Conservation (phyloP, 1,140 invertebrate species). For the Nixonia krombeini region DNA sequence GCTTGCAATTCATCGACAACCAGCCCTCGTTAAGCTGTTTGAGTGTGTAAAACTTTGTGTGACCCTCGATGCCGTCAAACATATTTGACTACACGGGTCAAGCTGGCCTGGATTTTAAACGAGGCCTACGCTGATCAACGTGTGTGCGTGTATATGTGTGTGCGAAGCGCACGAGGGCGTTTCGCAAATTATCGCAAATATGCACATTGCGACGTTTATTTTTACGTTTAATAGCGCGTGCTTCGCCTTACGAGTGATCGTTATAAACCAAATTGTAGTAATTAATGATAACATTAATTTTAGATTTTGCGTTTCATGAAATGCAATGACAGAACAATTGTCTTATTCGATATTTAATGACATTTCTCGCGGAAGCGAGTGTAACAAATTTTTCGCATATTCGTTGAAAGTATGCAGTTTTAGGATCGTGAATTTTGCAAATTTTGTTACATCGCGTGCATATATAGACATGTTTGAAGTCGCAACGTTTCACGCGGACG, state of each 20-base stretch:
- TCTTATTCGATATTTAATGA: too few species aligned
- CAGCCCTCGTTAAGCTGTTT: constrained; percentile 41
- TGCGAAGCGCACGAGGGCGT: constrained; percentile 6
- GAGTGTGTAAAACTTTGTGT: constrained; percentile 42
- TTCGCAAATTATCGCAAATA: constrained; percentile 33
- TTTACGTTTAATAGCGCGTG: constrained; percentile 27
- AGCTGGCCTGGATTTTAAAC: constrained; percentile 39
- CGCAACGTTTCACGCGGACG: too few species aligned
- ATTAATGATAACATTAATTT: too few species aligned
- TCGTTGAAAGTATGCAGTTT: too few species aligned
- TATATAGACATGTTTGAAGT: too few species aligned
- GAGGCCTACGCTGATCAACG: constrained; percentile 21
- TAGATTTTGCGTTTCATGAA: too few species aligned
- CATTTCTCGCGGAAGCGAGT: too few species aligned
- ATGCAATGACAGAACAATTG: too few species aligned
- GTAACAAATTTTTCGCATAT: too few species aligned
- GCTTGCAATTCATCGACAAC: constrained; percentile 36
- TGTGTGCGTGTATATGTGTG: constrained; percentile 19
- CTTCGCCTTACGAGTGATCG: constrained; percentile 15
- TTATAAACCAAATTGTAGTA: too few species aligned
- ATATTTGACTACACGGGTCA: constrained; percentile 34
- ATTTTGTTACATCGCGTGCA: too few species aligned
- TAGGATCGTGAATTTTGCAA: too few species aligned
- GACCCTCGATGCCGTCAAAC: constrained; percentile 39
- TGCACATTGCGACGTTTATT: constrained; percentile 34